Evolutionary conservation across 2,113 vertebrate genomes (phyloP).

Genomic region (Sturnus vulgaris): DNA sequence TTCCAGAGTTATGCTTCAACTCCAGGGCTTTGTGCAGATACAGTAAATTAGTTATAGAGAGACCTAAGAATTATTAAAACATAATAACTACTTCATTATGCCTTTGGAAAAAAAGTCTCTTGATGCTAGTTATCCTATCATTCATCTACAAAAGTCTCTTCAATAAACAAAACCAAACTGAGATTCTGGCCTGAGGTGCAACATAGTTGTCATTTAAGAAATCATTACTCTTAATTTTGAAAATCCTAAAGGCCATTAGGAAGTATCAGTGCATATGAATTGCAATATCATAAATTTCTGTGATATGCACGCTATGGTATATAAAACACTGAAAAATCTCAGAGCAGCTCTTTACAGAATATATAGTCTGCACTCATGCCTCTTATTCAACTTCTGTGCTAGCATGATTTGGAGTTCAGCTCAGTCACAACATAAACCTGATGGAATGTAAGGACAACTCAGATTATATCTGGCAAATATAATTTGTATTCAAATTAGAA

Average conservation of each 20-base stretch:
- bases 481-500: neutral
- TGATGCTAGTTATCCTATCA: neutral
- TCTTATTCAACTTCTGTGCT: neutral
- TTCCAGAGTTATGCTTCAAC: neutral
- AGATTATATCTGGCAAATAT: neutral
- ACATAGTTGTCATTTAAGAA: neutral
- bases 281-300: neutral
- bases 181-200: neutral
- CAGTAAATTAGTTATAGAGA: neutral
- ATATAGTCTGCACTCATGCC: neutral
- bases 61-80: neutral
- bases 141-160: neutral
- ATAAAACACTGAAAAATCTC: neutral
- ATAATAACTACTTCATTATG: neutral
- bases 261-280: neutral
- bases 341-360: neutral
- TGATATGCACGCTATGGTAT: neutral
- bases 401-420: neutral
- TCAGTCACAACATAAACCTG: neutral
- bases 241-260: neutral
- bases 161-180: neutral
- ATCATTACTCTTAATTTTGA: neutral
- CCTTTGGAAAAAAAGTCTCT: neutral
- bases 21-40: neutral
- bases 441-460: neutral